A percentile compares a stretch with the other conserved stretches of the same genome.
These are phyloP conservation scores for Megaustenia siamemsis DNA, from an alignment of 2,888 invertebrate genomes.

Conservation along the genomic window DNA sequence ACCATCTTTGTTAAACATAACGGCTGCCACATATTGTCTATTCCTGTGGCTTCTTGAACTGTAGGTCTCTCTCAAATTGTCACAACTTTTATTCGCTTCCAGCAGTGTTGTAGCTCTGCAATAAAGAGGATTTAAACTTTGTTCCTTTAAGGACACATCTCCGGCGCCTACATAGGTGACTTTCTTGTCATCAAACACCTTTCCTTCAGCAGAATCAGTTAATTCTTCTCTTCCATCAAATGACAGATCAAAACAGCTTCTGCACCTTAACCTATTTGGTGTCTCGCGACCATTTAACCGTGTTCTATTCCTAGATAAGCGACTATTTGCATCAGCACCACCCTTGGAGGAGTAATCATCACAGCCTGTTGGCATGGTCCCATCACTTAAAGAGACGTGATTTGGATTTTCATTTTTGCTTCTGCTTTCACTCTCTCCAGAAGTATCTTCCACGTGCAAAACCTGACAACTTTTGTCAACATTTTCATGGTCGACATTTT, in stretches of 20 bases:
- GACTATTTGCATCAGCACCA: not conserved
- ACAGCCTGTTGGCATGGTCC: not conserved
- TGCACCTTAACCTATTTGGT: slow-evolving; percentile 22
- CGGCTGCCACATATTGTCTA: not conserved
- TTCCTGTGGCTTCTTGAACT: slow-evolving; percentile 5
- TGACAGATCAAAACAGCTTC: slow-evolving; percentile 29
- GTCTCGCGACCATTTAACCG: not conserved
- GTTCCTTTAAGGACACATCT: slow-evolving; percentile 14
- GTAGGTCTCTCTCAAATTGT: not conserved
- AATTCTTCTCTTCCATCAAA: not conserved
- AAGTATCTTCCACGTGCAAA: too few relatives aligned
- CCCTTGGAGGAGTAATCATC: not conserved
- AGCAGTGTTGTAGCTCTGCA: not conserved
- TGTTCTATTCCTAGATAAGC: not conserved
- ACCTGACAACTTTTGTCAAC: too few relatives aligned
- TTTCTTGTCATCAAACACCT: slow-evolving; percentile 22
- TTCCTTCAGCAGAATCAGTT: not conserved
- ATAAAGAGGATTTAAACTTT: not conserved
- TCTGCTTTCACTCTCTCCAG: too few relatives aligned
- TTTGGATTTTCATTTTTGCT: too few relatives aligned
- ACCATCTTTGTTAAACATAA: not conserved
- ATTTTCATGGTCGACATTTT: too few relatives aligned
- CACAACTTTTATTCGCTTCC: not conserved
- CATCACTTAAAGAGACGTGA: not conserved
- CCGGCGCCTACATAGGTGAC: slow-evolving; percentile 48